phyloP scores from a whole-genome alignment of 2,113 vertebrate species.

The Phylloscopus whistleri region DNA sequence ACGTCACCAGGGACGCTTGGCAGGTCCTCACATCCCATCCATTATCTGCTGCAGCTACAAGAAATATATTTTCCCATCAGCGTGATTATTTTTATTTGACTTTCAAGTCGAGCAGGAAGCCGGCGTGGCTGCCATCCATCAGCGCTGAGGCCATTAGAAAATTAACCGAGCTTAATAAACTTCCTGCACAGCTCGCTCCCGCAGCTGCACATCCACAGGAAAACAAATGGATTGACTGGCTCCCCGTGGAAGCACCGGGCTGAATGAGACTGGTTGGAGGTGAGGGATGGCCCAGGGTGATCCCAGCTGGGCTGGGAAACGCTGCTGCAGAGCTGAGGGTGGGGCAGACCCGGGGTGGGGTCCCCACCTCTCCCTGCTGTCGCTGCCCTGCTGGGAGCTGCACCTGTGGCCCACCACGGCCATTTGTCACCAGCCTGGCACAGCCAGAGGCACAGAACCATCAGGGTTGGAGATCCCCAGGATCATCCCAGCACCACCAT shows the following conservation, averaged over 20 bases:
- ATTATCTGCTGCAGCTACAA: conserved; percentile 5
- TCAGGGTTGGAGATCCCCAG: no score
- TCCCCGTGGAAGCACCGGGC: not conserved
- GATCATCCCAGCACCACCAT: no score
- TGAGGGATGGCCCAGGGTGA: not conserved
- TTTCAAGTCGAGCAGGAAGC: conserved; percentile 25
- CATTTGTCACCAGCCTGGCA: no score
- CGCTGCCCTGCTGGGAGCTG: no score
- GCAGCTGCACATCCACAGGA: not conserved
- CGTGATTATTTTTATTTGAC: conserved; percentile 31
- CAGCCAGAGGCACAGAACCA: no score
- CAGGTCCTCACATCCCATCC: not conserved
- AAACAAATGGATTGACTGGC: not conserved
- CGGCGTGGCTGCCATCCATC: not conserved
- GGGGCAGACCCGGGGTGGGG: no score
- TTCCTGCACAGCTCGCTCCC: not conserved
- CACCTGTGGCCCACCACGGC: no score
- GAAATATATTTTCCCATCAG: conserved; percentile 42
- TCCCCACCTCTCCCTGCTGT: no score
- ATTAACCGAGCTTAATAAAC: conserved; percentile 49
- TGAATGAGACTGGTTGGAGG: not conserved
- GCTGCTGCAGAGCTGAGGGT: not conserved
- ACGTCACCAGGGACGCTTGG: not conserved
- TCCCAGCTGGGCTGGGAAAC: not conserved
- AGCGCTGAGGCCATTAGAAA: conserved; percentile 25